Percentiles rank a stretch among this genome's conserved stretches.
Evolutionary conservation across 2,888 invertebrate species (phyloP).

Genomic region (Cremastinae sp.): DNA sequence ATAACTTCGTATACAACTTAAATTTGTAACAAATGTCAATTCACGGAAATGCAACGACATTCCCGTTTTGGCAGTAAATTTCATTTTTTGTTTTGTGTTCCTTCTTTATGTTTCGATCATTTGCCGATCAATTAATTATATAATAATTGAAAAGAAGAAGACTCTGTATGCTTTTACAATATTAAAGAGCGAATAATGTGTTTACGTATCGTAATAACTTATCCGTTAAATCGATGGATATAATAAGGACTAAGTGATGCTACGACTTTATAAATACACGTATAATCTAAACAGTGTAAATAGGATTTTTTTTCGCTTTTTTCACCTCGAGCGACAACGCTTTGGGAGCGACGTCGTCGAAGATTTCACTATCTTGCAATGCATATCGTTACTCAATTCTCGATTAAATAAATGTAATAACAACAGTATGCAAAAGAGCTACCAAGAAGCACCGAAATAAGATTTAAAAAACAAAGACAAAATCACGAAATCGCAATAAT

Average conservation of each 20-base stretch:
- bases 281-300: conserved; percentile 61
- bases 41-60: conserved; percentile 75
- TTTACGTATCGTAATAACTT: conserved; percentile 52
- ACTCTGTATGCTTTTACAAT: conserved; percentile 18
- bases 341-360: conserved; percentile 42
- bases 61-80: conserved; percentile 77
- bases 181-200: conserved; percentile 27
- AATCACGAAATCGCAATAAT: conserved; percentile 54
- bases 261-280: conserved; percentile 50
- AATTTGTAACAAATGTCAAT: conserved; percentile 66
- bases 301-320: conserved; percentile 43
- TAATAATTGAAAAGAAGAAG: conserved; percentile 44
- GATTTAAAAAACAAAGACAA: conserved; percentile 53
- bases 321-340: conserved; percentile 46
- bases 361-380: conserved; percentile 57
- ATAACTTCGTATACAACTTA: conserved; percentile 47
- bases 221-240: conserved; percentile 56
- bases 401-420: conserved; percentile 49
- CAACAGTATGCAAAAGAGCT: conserved; percentile 64
- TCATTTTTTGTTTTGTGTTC: conserved; percentile 59
- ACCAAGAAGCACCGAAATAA: conserved; percentile 66
- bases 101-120: conserved; percentile 21
- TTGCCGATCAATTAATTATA: conserved; percentile 45
- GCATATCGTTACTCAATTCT: conserved; percentile 17
- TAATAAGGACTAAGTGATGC: conserved; percentile 49